Base-by-base conservation (phyloP, 1,140 invertebrate species). In the Anastrepha ludens region DNA sequence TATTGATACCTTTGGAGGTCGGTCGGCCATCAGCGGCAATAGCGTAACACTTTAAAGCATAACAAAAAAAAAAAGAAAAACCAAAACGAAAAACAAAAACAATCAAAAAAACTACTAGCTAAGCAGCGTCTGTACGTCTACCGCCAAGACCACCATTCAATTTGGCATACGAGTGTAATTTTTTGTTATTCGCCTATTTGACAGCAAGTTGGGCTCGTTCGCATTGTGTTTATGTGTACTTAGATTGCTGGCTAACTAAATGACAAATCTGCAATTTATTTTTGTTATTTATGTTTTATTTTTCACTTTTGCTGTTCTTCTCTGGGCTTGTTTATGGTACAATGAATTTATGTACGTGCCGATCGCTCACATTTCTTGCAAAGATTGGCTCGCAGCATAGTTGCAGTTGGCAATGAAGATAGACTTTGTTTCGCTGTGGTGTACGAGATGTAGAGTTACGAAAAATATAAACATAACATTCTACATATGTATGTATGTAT, bases 1-100 rank as follows among this genome's bases (percentile, higher is more conserved):
- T 81, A 81, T 81, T 81, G 74, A 81, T 81, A 81, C 8, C 50
- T 11, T 55, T 81, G 74, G 47, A 81, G 74, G 74, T 81, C 74
- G 74, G 17, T 6, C 74, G 74, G 17, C 3, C 74, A 55, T 29
- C n/a, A 81, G 47, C 9, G 4, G 17, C 70, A n/a, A 44, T 50
- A 74, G 29, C 70, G 70, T 2, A 74, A 74, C 44, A 47, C 17
- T 29, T 47, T 74, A 17, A 0, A 74, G 17, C 39, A 74, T 44
- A 50, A 17, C 17, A n/a, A 44, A 50, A 29, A 29, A 29, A 1
- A 29, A 29, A 29, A 29, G 1, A 29, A 29, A 29, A 29, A 1
- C n/a, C n/a, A 29, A 29, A 29, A 29, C 29, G 29, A 29, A 29
- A 29, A 29, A 29, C 29, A 29, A 29, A 29, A 29, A 62, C 15